phyloP scores from a whole-genome alignment of 2,113 vertebrate species.

The Globicephala melas region DNA sequence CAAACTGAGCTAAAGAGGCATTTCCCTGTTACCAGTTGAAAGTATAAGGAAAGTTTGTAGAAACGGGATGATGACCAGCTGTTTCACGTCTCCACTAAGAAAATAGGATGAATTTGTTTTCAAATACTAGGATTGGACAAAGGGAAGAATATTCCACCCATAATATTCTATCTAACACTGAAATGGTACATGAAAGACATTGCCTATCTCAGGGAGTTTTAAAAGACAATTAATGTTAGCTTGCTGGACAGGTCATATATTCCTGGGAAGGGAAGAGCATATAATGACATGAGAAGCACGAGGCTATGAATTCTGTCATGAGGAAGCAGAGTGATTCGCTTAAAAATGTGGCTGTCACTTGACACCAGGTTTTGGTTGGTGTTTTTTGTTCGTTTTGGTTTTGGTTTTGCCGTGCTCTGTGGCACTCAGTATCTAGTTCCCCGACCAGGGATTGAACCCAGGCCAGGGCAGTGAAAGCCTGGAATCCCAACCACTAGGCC shows the following conservation, averaged over 20 bases:
- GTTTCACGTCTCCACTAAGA: background rate
- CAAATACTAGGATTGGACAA: background rate
- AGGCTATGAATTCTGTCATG: background rate
- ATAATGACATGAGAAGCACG: background rate
- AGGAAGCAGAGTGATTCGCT: background rate
- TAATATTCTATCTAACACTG: background rate
- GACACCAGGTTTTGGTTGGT: no score
- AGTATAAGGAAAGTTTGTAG: background rate
- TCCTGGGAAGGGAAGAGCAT: background rate
- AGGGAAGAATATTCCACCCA: background rate
- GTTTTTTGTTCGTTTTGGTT: no score
- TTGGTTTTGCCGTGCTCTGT: no score
- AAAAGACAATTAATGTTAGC: background rate
- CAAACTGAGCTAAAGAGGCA: background rate
- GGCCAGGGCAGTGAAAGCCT: no score
- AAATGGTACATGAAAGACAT: background rate
- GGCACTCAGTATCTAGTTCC: no score
- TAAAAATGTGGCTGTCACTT: background rate
- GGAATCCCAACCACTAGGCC: no score
- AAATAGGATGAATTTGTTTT: background rate
- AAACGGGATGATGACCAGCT: background rate
- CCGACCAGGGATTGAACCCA: no score
- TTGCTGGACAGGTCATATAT: background rate
- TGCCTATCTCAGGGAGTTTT: background rate
- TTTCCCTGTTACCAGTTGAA: background rate